phyloP scores from a whole-genome alignment of 1,140 invertebrate genomes.

The Lutraria rhynchaena region DNA sequence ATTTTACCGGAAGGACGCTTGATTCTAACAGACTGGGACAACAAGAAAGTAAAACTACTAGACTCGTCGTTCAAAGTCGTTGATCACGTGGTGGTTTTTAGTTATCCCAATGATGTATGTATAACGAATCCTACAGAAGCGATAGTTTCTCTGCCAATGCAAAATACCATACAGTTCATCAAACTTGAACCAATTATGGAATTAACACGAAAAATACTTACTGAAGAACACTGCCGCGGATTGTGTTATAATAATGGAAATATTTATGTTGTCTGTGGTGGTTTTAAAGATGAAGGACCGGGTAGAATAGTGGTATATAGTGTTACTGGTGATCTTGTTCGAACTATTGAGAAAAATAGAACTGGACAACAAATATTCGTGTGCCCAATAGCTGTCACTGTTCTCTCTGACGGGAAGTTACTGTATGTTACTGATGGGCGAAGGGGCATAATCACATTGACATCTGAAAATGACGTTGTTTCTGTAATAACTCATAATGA shows the following conservation, averaged over 20 bases:
- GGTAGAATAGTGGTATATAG: slow-evolving; percentile 37
- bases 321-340: slow-evolving; percentile 33
- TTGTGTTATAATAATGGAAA: slow-evolving; percentile 25
- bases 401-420: slow-evolving; percentile 16
- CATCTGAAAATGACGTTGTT: slow-evolving; percentile 43
- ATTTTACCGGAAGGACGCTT: slow-evolving; percentile 26
- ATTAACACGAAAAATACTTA: slow-evolving; percentile 16
- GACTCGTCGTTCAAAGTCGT: slow-evolving; percentile 22
- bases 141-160: slow-evolving; percentile 32
- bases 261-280: slow-evolving; percentile 52
- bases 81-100: neutral
- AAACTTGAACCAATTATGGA: neutral
- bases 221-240: slow-evolving; percentile 43
- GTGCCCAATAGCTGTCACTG: slow-evolving; percentile 42
- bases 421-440: slow-evolving; percentile 48
- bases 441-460: slow-evolving; percentile 41
- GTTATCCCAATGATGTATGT: slow-evolving; percentile 27
- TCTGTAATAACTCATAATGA: slow-evolving; percentile 36
- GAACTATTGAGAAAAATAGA: slow-evolving; percentile 43
- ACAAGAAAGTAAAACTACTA: slow-evolving; percentile 47
- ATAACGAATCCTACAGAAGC: slow-evolving; percentile 21
- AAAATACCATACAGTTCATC: slow-evolving; percentile 42
- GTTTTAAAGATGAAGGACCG: slow-evolving; percentile 35
- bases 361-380: slow-evolving; percentile 42
- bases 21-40: slow-evolving; percentile 49